Conservation (phyloP, 2,888 invertebrate species). For the Rhorus exstirpatorius region DNA sequence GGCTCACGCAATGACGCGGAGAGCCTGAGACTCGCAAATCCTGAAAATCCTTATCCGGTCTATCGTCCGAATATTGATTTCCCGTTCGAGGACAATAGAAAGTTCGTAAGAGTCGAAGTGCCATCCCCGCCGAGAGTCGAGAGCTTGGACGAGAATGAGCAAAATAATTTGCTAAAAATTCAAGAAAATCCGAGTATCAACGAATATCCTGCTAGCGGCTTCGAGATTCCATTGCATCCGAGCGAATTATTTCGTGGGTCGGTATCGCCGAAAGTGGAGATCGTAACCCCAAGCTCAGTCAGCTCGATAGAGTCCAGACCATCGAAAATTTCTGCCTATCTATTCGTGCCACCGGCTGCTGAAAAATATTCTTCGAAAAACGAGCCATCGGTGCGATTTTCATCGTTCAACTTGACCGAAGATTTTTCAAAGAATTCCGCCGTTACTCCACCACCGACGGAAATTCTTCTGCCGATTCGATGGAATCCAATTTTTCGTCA, state of each 20-base stretch:
- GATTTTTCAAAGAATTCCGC: slow-evolving; percentile 20
- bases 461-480: slow-evolving; percentile 48
- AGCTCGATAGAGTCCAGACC: slow-evolving; percentile 12
- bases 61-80: slow-evolving; percentile 67
- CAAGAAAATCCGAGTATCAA: background rate
- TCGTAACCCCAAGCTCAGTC: slow-evolving; percentile 39
- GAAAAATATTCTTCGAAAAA: slow-evolving; percentile 1
- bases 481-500: slow-evolving; percentile 34
- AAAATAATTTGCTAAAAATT: background rate
- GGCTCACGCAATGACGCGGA: slow-evolving; percentile 14
- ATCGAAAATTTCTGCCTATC: slow-evolving; percentile 65
- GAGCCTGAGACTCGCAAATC: background rate
- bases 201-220: background rate
- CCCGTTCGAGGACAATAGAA: slow-evolving; percentile 54
- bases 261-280: slow-evolving; percentile 6
- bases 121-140: slow-evolving; percentile 28
- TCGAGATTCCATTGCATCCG: slow-evolving; percentile 39
- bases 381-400: background rate
- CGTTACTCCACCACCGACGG: slow-evolving; percentile 40
- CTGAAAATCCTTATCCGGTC: slow-evolving; percentile 59
- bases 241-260: slow-evolving; percentile 41
- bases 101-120: slow-evolving; percentile 34
- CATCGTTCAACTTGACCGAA: slow-evolving; percentile 1
- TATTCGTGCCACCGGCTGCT: slow-evolving; percentile 61
- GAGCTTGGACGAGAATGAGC: slow-evolving; percentile 33